Evolutionary conservation across 2,113 vertebrate genomes (phyloP), one percentile per base, ranked within the genome.

Genomic region (Synchiropus splendidus): DNA sequence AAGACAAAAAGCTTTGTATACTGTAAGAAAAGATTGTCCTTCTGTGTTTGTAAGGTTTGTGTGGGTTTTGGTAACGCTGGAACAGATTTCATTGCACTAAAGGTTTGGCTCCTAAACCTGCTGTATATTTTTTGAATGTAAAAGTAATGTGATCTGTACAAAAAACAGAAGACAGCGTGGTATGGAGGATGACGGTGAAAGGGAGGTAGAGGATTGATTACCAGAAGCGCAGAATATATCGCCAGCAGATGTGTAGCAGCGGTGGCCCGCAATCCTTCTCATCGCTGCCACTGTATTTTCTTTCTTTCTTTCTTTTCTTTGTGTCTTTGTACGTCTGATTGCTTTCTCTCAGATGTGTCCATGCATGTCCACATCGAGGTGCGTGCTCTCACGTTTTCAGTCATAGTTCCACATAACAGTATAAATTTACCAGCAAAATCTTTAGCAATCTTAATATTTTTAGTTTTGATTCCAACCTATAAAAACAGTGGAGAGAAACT

Each of bases 101-200:
- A 64, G 64, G 65, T 66, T 55, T 67, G 62, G 45, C 70, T 67
- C 61, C 57, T 75, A 77, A 78, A 75, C 53, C 64, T 58, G 39
- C 45, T 45, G 45, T 54, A 63, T 79, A 66, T 8, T 71, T 78
- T 76, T 67, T 54, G 9, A 56, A 67, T 73, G 72, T 74, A 71
- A 70, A 73, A 76, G n/a, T n/a, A n/a, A 73, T 54, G 47, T 67
- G 64, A 74, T 68, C 60, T 42, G 53, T 76, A 74, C 67, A 76
- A 51, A 79, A 76, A 74, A 51, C 73, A 79, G 78, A 74, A 42
- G 50, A 65, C 47, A 16, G 44, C 61, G 47, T 38, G 43, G 27
- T 43, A 39, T 51, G 52, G 45, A 48, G 61, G 70, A 71, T 67
- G 56, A 73, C 66, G 67, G 52, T 58, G 42, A 56, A 65, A 41